Percentiles rank a stretch among this genome's conserved stretches.
phyloP scores from a whole-genome alignment of 2,888 invertebrate species.

The Harpalus rubripes region DNA sequence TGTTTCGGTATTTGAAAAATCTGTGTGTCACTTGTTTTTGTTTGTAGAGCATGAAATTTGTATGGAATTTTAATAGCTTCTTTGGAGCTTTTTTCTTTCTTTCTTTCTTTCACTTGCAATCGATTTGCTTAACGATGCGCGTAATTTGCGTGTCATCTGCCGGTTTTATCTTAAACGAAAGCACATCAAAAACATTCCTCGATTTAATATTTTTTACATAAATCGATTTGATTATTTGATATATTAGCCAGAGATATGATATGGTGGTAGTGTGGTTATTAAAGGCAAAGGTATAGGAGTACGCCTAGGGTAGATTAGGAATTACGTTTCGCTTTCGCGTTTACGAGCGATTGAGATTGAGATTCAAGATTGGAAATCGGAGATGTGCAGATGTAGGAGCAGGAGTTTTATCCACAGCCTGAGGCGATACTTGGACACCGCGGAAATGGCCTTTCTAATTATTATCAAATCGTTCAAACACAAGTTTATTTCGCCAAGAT shows the following conservation, averaged over 20 bases:
- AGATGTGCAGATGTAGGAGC: not conserved
- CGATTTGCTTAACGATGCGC: constrained; percentile 65
- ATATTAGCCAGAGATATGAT: constrained; percentile 2
- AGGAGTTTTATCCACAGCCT: not conserved
- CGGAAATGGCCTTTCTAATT: constrained; percentile 8
- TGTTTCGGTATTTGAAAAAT: constrained; percentile 43
- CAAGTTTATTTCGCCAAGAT: constrained; percentile 38
- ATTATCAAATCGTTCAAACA: constrained; percentile 48
- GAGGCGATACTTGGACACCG: constrained; percentile 44
- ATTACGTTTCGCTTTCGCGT: not conserved
- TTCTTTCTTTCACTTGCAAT: constrained; percentile 58
- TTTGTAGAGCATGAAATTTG: constrained; percentile 52
- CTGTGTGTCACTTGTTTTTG: constrained; percentile 48
- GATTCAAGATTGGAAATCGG: not conserved
- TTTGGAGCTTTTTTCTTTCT: constrained; percentile 55
- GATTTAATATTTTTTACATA: constrained; percentile 41
- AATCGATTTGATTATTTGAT: constrained; percentile 26
- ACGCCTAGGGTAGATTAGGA: no score
- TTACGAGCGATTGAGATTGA: not conserved
- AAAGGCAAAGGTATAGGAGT: not conserved
- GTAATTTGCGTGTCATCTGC: constrained; percentile 66
- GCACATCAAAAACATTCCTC: constrained; percentile 57
- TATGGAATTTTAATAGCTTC: constrained; percentile 57
- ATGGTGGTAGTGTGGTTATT: not conserved
- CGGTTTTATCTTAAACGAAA: constrained; percentile 55